Evolutionary conservation across 2,797 vertebrate species (phyloP), one percentile per base, ranked within the genome.

Genomic region (Tragopan temminckii): DNA sequence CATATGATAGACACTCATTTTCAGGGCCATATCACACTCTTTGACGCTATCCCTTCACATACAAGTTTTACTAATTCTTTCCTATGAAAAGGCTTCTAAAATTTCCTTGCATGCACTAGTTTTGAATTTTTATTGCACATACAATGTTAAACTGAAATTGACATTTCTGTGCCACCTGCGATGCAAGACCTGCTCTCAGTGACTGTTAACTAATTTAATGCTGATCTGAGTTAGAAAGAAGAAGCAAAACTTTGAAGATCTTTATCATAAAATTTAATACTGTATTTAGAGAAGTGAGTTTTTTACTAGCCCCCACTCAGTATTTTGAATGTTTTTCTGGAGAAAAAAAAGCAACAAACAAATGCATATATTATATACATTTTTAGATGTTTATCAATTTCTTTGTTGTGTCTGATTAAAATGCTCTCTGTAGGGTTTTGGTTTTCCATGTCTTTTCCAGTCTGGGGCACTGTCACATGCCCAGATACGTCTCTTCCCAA

Each of bases 141-240:
- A 71, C 27, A 88, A 63, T 24, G 12, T 33, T 79, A 79, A 89
- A 95, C 90, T 81, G 76, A 88, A 89, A 91, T 48, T 71, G 88
- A 93, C 46, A n/a, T 78, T 92, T 95, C 72, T 92, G 46, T 95
- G 86, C 85, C 70, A 83, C 76, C 66, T 96, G 84, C 33, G 75
- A 29, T 71, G 18, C 70, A 58, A 78, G 9, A 33, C 46, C 68
- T 80, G 45, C 76, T 89, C 53, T 61, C 66, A 75, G 76, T 19
- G 77, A 15, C 45, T 66, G 58, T 94, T 94, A 95, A 92, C 69
- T 24, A 48, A 11, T 80, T 75, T 83, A 75, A 69, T 85, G 66
- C 90, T 80, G 33, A 40, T 40, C 2, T 62, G 35, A 75, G 29
- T 80, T 87, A 89, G 42, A 33, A 52, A 63, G 31, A 36, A 12